Conservation (phyloP, 53 echinoderm and acorn worm genomes). For the Henricia sp. region DNA sequence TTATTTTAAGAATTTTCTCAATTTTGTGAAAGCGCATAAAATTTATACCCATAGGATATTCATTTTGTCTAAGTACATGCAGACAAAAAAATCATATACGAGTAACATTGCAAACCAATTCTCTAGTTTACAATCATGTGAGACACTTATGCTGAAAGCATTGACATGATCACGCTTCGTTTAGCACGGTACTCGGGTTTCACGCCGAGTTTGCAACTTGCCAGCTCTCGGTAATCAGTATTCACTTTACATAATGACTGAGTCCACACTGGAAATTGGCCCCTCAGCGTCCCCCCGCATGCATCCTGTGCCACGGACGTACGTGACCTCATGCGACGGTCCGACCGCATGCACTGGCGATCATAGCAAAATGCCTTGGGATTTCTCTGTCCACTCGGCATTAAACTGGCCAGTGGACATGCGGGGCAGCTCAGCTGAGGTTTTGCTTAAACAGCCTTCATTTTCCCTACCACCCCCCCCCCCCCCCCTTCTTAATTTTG, state of each 20-base stretch:
- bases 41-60: too few species aligned
- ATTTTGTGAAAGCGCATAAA: too few species aligned
- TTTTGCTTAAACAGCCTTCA: background rate
- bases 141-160: too few species aligned
- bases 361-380: background rate
- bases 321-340: slow-evolving; percentile 51
- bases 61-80: too few species aligned
- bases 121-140: too few species aligned
- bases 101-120: too few species aligned
- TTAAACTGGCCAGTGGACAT: background rate
- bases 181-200: background rate
- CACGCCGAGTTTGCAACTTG: background rate
- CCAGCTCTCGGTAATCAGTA: slow-evolving; percentile 1
- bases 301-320: slow-evolving; percentile 16
- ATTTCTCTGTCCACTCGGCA: background rate
- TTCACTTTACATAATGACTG: slow-evolving; percentile 30
- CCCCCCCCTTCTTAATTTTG: background rate
- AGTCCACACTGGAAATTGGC: slow-evolving; percentile 39
- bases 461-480: slow-evolving; percentile 28
- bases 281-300: background rate
- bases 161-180: background rate
- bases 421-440: background rate
- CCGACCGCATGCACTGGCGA: background rate
- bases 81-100: too few species aligned
- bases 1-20: too few species aligned